Percentiles rank a stretch among this genome's conserved stretches.
Conservation (phyloP, 2,797 vertebrate genomes). For the Enteromius mattozi region DNA sequence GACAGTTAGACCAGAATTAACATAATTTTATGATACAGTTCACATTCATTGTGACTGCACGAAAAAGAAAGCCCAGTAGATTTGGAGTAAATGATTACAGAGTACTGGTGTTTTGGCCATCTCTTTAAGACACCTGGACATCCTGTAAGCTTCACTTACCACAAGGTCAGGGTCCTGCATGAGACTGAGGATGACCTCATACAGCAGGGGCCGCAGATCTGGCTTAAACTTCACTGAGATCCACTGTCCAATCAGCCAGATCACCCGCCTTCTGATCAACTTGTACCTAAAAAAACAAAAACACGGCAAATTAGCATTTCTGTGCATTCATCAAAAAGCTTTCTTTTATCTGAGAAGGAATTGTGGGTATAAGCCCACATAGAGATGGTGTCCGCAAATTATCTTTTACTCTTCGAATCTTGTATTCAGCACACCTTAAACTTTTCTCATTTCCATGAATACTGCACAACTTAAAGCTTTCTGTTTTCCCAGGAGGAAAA, state of each 20-base stretch:
- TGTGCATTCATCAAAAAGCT: not conserved
- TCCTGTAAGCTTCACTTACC: conserved; percentile 77
- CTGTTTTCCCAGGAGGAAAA: not conserved
- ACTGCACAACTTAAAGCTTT: not conserved
- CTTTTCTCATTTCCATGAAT: conserved; percentile 8
- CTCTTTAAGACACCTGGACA: not conserved
- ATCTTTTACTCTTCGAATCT: not conserved
- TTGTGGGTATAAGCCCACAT: not conserved
- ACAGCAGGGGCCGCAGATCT: conserved; percentile 92
- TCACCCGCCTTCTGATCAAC: conserved; percentile 90
- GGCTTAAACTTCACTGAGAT: conserved; percentile 97
- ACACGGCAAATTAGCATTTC: not conserved
- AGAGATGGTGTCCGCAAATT: not conserved
- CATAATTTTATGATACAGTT: not conserved
- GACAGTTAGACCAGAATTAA: too few species aligned
- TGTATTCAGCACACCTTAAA: not conserved
- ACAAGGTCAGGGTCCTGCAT: conserved; percentile 97
- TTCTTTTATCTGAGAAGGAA: not conserved
- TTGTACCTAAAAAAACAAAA: conserved; percentile 85
- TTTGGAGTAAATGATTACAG: not conserved
- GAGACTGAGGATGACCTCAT: conserved; percentile 90
- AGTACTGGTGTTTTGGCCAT: not conserved
- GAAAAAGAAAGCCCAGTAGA: not conserved
- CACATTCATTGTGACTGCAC: not conserved
- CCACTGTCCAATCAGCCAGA: conserved; percentile 98